Base-by-base conservation (phyloP, 37 sponge, comb jelly and placozoan genomes). In the Theonella swinhoei region DNA sequence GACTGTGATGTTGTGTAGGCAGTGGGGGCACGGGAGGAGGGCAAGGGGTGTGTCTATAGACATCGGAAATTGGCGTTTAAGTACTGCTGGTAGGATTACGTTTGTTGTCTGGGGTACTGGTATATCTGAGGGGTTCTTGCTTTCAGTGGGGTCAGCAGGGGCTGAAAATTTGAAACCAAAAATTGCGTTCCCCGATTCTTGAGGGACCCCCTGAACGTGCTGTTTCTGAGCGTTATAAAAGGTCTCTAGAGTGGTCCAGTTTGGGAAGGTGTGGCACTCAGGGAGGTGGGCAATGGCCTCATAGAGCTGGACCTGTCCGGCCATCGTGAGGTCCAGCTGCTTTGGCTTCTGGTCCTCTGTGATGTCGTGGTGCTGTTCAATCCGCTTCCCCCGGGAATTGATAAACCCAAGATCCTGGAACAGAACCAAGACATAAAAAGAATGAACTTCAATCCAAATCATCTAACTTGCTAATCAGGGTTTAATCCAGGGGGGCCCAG, bases 301-400 rank as follows among this genome's bases (percentile, higher is more conserved):
- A 31, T 31, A 68, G 1, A 68, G 69, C 5, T 68, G 33, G 2
- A 68, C 30, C 34, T 68, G 69, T 31, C 34, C 5, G 3, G 69
- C 9, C 34, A 68, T 7, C 32, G 69, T 31, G 33, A 68, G 32
- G 20, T 68, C 69, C 1, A 68, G 69, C 34, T 7, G 33, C 34
- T 68, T 68, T 68, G 69, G 69, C 33, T 68, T 68, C 69, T 68
- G 69, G 33, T 68, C 69, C 69, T 68, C 69, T 4, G 34, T 32
- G 69, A 68, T 32, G 69, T 68, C 69, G 2, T 33, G 30, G 69
- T 31, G 69, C 33, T 68, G 69, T 32, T 68, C 69, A 1, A 68
- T 3, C 34, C 33, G 25, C 69, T 68, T 68, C 9, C 69, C 69
- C 5, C 34, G 2, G 1, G 2, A 31, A 33, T 68, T 68, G 3